Conservation (phyloP, 2,797 vertebrate genomes). For the Miichthys miiuy region DNA sequence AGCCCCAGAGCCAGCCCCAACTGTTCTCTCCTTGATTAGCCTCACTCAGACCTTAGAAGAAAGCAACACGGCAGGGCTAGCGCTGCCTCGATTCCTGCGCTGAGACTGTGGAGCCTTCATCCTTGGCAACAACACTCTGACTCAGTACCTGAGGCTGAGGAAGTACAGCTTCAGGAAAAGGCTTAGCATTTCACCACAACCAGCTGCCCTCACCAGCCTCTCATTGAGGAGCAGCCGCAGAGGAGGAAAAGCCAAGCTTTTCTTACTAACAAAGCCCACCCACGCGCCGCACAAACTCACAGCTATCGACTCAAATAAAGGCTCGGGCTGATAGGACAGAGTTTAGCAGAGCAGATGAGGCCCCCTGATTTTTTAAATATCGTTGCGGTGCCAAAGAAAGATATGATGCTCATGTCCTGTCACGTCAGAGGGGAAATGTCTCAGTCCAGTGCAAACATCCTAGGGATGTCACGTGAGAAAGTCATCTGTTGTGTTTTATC, state of each 20-base stretch:
- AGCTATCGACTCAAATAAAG: slow-evolving; percentile 58
- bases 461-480: slow-evolving; percentile 26
- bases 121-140: slow-evolving; percentile 64
- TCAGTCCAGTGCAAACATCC: slow-evolving; percentile 6
- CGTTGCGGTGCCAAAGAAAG: slow-evolving; percentile 30
- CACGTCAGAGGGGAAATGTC: slow-evolving; percentile 12
- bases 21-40: slow-evolving; percentile 82
- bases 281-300: slow-evolving; percentile 59
- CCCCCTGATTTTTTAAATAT: slow-evolving; percentile 23
- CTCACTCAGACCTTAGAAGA: slow-evolving; percentile 77
- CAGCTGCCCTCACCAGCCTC: slow-evolving; percentile 68
- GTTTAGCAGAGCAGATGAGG: slow-evolving; percentile 31
- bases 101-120: slow-evolving; percentile 71
- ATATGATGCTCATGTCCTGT: slow-evolving; percentile 16
- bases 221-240: slow-evolving; percentile 69
- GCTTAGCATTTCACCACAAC: slow-evolving; percentile 77
- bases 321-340: slow-evolving; percentile 37
- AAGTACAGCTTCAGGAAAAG: slow-evolving; percentile 80
- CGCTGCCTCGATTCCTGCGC: slow-evolving; percentile 58
- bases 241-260: slow-evolving; percentile 64
- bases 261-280: slow-evolving; percentile 68
- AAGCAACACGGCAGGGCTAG: slow-evolving; percentile 62
- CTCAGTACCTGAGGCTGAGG: slow-evolving; percentile 78
- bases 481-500: slow-evolving; percentile 25
- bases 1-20: slow-evolving; percentile 76